phyloP scores from a whole-genome alignment of 2,888 invertebrate genomes.

The Muschampia plurimacula region DNA sequence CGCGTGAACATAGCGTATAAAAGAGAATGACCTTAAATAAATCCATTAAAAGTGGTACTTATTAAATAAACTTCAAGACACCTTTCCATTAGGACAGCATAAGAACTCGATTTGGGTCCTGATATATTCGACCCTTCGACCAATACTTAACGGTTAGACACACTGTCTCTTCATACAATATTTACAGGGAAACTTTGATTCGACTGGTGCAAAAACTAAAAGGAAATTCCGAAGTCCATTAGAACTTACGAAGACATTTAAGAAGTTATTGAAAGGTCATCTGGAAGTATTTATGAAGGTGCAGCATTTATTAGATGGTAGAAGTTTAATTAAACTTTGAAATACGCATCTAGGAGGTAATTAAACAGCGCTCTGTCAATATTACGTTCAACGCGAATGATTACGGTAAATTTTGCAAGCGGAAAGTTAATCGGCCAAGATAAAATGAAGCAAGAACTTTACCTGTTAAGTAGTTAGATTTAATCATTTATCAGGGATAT shows the following conservation, averaged over 20 bases:
- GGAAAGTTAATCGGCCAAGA: constrained; percentile 5
- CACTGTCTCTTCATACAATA: constrained; percentile 19
- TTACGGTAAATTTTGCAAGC: not conserved
- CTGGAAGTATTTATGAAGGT: constrained; percentile 25
- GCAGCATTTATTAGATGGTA: constrained; percentile 27
- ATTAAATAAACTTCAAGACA: constrained; percentile 1
- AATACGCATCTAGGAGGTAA: constrained; percentile 12
- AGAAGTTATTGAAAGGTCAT: constrained; percentile 21
- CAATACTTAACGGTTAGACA: constrained; percentile 8
- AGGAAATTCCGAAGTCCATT: constrained; percentile 30
- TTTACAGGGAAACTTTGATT: constrained; percentile 16
- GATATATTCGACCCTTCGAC: constrained; percentile 5
- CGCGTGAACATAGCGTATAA: not conserved
- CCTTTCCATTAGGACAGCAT: not conserved
- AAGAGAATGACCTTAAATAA: not conserved
- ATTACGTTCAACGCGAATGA: constrained; percentile 7
- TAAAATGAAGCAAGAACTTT: constrained; percentile 6
- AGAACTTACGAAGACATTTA: constrained; percentile 30
- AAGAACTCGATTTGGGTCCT: constrained; percentile 15
- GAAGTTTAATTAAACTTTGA: constrained; percentile 35
- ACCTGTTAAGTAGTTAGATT: not conserved
- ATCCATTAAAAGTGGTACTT: not conserved
- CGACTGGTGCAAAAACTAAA: constrained; percentile 31
- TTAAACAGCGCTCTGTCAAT: not conserved
- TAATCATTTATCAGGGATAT: not conserved